These are phyloP conservation scores for Leucosticte australis DNA, from an alignment of 2,113 vertebrate species.

Conservation along the genomic window DNA sequence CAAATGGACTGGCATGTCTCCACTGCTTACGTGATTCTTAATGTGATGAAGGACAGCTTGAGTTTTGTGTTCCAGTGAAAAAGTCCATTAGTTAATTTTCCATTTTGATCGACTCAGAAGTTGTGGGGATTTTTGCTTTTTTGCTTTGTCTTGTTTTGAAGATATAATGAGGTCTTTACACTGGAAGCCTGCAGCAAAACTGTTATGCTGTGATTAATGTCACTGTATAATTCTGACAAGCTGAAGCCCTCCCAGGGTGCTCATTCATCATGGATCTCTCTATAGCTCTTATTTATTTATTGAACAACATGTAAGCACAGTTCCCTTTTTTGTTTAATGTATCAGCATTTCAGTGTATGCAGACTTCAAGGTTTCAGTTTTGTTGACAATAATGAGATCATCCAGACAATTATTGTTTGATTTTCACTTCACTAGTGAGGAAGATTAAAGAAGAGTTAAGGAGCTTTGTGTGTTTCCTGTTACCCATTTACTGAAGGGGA, in stretches of 20 bases:
- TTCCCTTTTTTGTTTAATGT: constrained; percentile 72
- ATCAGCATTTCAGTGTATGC: constrained; percentile 64
- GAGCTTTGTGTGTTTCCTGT: constrained; percentile 76
- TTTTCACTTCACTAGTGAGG: constrained; percentile 72
- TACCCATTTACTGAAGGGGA: constrained; percentile 57
- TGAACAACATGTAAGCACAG: constrained; percentile 69
- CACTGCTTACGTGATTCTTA: neutral
- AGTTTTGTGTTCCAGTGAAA: neutral
- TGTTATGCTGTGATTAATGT: constrained; percentile 68
- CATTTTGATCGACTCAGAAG: neutral
- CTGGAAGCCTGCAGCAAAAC: constrained; percentile 55
- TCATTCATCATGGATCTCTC: constrained; percentile 46
- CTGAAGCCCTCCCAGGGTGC: constrained; percentile 42
- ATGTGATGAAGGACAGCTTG: neutral
- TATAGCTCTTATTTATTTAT: constrained; percentile 75
- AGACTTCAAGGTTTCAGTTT: constrained; percentile 75
- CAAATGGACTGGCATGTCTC: neutral
- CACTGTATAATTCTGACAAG: constrained; percentile 55
- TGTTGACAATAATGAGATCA: constrained; percentile 82
- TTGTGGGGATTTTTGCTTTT: neutral
- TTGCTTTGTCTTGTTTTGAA: constrained; percentile 51
- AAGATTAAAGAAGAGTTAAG: constrained; percentile 81
- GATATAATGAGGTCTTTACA: constrained; percentile 65
- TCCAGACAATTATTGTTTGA: constrained; percentile 77
- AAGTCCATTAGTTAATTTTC: neutral